These are phyloP conservation scores for Nomada hirtipes DNA, from an alignment of 2,888 invertebrate genomes.

Conservation along the genomic window DNA sequence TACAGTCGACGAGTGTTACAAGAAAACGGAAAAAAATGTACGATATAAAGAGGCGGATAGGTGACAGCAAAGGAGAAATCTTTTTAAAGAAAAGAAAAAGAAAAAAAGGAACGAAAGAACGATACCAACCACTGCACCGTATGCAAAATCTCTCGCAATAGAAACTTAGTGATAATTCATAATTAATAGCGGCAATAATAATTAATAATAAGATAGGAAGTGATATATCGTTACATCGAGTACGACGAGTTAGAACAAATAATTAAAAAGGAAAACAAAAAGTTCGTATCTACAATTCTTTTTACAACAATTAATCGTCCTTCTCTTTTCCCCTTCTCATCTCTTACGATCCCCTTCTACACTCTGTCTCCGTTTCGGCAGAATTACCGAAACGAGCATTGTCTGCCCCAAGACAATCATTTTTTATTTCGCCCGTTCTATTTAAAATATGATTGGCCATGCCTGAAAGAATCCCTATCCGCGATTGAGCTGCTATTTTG, in stretches of 20 bases:
- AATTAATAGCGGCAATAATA: constrained; percentile 67
- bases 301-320: constrained; percentile 60
- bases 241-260: constrained; percentile 69
- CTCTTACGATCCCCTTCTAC: not conserved
- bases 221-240: constrained; percentile 63
- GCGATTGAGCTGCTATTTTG: too few relatives aligned
- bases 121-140: constrained; percentile 76
- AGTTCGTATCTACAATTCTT: constrained; percentile 78
- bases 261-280: constrained; percentile 15
- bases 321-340: constrained; percentile 27
- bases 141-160: constrained; percentile 72
- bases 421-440: too few relatives aligned
- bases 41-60: constrained; percentile 34
- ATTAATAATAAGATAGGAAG: constrained; percentile 68
- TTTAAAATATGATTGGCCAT: too few relatives aligned
- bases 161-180: constrained; percentile 73
- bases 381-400: not conserved
- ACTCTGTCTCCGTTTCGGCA: not conserved
- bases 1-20: constrained; percentile 47
- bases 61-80: constrained; percentile 46
- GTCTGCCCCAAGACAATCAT: too few relatives aligned
- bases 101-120: constrained; percentile 26
- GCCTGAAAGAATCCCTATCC: too few relatives aligned
- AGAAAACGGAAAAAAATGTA: constrained; percentile 19
- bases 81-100: constrained; percentile 17